Percentiles rank a stretch among this genome's conserved stretches.
These are phyloP conservation scores for Atopsyche davidsoni DNA, from an alignment of 1,140 invertebrate species.

Conservation along the genomic window DNA sequence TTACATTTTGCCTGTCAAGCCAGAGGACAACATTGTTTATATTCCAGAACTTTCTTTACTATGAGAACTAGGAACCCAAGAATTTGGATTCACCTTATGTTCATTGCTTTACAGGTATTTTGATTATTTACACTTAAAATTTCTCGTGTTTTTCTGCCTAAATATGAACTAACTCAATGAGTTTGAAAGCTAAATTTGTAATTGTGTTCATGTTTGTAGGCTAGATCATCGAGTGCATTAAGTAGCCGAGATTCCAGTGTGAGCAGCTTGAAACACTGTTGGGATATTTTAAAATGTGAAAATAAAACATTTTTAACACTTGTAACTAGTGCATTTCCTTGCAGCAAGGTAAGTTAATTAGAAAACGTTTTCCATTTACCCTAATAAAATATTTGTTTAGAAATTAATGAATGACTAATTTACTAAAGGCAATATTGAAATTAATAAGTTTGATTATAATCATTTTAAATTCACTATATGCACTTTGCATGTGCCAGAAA, in stretches of 20 bases:
- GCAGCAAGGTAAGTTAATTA: constrained; percentile 59
- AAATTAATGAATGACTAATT: neutral
- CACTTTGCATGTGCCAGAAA: neutral
- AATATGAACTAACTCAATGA: neutral
- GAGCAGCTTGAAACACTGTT: constrained; percentile 80
- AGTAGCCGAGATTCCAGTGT: constrained; percentile 80
- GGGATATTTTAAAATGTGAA: constrained; percentile 88
- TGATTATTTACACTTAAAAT: neutral
- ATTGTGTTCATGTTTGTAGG: constrained; percentile 44
- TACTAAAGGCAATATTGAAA: no score
- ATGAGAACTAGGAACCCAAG: constrained; percentile 81
- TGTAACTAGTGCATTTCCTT: constrained; percentile 88
- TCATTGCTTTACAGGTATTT: constrained; percentile 76
- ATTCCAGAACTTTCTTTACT: constrained; percentile 75
- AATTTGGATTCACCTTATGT: constrained; percentile 94
- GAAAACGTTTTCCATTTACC: neutral
- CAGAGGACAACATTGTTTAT: constrained; percentile 83
- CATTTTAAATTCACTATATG: neutral
- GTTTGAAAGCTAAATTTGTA: neutral
- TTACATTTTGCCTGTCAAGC: constrained; percentile 86
- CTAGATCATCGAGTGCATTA: constrained; percentile 69
- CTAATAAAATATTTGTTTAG: neutral
- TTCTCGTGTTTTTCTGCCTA: neutral
- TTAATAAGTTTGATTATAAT: neutral
- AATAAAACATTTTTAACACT: constrained; percentile 84